These are phyloP conservation scores for Asbolus verrucosus DNA, from an alignment of 1,140 invertebrate species.

Conservation along the genomic window DNA sequence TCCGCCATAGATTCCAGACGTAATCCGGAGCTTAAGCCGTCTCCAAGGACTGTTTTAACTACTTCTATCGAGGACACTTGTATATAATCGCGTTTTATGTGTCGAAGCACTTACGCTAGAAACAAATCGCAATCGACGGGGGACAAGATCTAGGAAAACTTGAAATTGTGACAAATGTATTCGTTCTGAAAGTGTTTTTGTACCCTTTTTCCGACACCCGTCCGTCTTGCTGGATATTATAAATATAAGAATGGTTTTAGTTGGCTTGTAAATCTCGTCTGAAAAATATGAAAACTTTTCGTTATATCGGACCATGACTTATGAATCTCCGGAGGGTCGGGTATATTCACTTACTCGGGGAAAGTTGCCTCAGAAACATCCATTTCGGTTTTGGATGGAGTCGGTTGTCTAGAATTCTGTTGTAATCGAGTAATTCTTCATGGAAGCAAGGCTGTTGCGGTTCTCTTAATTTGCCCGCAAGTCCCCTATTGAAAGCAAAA, in stretches of 20 bases:
- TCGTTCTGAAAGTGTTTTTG: background rate
- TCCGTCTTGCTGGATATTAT: background rate
- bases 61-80: background rate
- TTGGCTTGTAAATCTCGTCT: background rate
- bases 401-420: background rate
- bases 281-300: constrained; percentile 8
- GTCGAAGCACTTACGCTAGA: constrained; percentile 13
- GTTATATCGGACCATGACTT: constrained; percentile 1
- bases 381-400: background rate
- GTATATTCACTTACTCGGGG: constrained; percentile 9
- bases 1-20: no score
- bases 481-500: background rate
- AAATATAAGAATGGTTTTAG: background rate
- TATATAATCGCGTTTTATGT: constrained; percentile 19
- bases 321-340: background rate
- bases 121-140: constrained; percentile 2
- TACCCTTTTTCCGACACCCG: background rate
- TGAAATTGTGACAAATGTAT: constrained; percentile 5
- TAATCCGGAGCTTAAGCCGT: constrained; percentile 18
- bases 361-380: constrained; percentile 3
- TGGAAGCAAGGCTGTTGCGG: background rate
- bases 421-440: constrained; percentile 3
- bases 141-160: background rate
- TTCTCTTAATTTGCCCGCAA: background rate
- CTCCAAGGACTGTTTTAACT: background rate